These are phyloP conservation scores for Microplitis deprimator DNA, from an alignment of 2,888 invertebrate species.

Conservation along the genomic window DNA sequence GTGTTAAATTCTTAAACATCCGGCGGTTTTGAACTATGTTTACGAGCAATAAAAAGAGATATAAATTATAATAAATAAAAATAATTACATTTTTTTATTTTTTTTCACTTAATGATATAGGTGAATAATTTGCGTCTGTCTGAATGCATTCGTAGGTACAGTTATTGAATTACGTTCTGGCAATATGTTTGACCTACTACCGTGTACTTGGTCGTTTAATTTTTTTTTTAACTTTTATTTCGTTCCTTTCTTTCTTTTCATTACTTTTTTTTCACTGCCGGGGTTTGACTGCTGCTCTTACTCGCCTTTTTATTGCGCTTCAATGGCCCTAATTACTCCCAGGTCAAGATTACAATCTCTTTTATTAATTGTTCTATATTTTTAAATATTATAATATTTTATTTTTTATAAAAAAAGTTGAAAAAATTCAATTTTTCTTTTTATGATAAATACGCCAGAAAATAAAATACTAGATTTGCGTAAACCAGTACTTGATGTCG, in stretches of 20 bases:
- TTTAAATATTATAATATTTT: not conserved
- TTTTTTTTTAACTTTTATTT: conserved; percentile 20
- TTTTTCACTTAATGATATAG: conserved; percentile 18
- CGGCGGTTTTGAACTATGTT: not conserved
- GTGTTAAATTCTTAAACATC: too few species aligned
- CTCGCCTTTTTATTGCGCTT: conserved; percentile 7
- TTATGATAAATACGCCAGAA: not conserved
- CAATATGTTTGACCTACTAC: conserved; percentile 34
- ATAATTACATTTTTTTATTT: not conserved
- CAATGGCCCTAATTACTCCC: conserved; percentile 43
- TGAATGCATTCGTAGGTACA: conserved; percentile 35
- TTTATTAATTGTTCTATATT: not conserved
- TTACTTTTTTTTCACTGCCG: conserved; percentile 6
- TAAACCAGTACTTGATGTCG: too few species aligned
- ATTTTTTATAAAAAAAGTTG: conserved; percentile 1
- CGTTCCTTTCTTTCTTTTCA: conserved; percentile 23
- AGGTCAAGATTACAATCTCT: conserved; percentile 35
- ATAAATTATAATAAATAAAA: conserved; percentile 10
- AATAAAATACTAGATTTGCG: too few species aligned
- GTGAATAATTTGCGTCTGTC: conserved; percentile 20
- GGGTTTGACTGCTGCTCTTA: not conserved
- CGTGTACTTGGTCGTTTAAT: conserved; percentile 33
- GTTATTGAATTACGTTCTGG: conserved; percentile 40
- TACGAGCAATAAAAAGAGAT: conserved; percentile 8
- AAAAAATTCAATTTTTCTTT: not conserved